Percentiles rank a stretch among this genome's conserved stretches.
phyloP scores from a whole-genome alignment of 2,888 invertebrate species.

The Synergus laeviventris region DNA sequence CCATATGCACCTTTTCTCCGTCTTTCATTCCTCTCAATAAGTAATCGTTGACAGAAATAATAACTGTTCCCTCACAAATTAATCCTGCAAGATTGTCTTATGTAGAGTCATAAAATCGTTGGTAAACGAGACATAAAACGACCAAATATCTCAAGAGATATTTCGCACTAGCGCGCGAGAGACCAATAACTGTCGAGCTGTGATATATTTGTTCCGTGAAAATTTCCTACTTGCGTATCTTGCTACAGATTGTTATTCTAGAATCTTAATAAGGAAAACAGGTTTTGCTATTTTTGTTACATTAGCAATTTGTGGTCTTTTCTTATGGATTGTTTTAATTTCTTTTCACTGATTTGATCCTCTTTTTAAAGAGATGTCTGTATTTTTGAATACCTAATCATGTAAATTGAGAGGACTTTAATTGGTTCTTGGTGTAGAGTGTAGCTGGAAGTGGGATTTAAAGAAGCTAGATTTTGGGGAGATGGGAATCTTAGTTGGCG shows the following conservation, averaged over 20 bases:
- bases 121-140: slow-evolving; percentile 5
- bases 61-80: background rate
- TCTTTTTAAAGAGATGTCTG: no score
- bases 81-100: slow-evolving; percentile 1
- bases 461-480: background rate
- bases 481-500: background rate
- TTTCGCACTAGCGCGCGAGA: background rate
- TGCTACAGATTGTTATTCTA: background rate
- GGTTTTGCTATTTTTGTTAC: background rate
- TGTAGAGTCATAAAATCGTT: background rate
- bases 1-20: background rate
- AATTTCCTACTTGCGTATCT: background rate
- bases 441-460: background rate
- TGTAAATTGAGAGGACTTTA: background rate
- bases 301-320: background rate
- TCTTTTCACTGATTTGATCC: no score
- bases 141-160: background rate
- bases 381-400: background rate
- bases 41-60: background rate
- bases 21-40: background rate
- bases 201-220: slow-evolving; percentile 12
- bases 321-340: background rate
- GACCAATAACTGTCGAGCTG: background rate
- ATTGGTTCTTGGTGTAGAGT: background rate
- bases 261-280: background rate